Conservation (phyloP, 2,888 invertebrate species). For the Furcula furcula region DNA sequence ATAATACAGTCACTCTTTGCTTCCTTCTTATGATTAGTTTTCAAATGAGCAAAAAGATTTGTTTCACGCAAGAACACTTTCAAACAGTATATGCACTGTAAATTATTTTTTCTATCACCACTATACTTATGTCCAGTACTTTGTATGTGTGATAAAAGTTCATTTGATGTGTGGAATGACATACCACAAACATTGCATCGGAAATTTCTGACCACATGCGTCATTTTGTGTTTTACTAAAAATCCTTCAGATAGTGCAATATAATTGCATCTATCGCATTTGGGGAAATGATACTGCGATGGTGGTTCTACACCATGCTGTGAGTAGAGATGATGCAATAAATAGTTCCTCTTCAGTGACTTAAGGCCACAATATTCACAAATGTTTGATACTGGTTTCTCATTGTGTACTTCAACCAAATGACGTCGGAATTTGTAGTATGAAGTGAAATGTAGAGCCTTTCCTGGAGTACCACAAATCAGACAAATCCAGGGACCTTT, state of each 20-base stretch:
- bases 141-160: slow-evolving; percentile 77
- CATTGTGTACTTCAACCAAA: slow-evolving; percentile 90
- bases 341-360: slow-evolving; percentile 86
- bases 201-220: slow-evolving; percentile 78
- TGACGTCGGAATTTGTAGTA: slow-evolving; percentile 91
- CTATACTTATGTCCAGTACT: slow-evolving; percentile 78
- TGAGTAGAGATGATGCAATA: slow-evolving; percentile 89
- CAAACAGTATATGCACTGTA: slow-evolving; percentile 88
- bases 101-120: slow-evolving; percentile 64
- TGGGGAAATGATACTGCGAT: slow-evolving; percentile 87
- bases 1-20: slow-evolving; percentile 85
- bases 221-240: slow-evolving; percentile 86
- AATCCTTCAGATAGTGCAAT: slow-evolving; percentile 87
- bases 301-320: slow-evolving; percentile 90
- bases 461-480: slow-evolving; percentile 86
- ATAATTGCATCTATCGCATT: slow-evolving; percentile 88
- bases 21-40: slow-evolving; percentile 83
- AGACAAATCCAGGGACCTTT: slow-evolving; percentile 92
- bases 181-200: slow-evolving; percentile 81
- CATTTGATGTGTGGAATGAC: slow-evolving; percentile 65
- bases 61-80: slow-evolving; percentile 86
- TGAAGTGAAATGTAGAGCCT: slow-evolving; percentile 86
- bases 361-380: slow-evolving; percentile 94
- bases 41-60: slow-evolving; percentile 87
- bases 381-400: slow-evolving; percentile 87